These are phyloP conservation scores for Imbricaverruca yamaguchii DNA, from an alignment of 2,888 invertebrate species.

Conservation along the genomic window DNA sequence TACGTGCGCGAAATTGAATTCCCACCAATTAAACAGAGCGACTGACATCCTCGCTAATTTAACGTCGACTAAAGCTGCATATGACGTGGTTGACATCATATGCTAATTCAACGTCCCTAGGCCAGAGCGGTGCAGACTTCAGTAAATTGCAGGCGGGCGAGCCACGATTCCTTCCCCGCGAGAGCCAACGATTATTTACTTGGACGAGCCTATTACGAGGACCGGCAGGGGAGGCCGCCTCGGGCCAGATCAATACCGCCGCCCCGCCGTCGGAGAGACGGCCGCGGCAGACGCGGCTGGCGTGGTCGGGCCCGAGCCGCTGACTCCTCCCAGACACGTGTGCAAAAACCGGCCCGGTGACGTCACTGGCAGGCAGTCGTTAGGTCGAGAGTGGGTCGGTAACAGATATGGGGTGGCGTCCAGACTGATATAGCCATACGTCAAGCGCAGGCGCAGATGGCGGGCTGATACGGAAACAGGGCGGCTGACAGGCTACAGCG, in stretches of 20 bases:
- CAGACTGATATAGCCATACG: not conserved
- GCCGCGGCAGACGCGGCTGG: not conserved
- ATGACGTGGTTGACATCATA: too few relatives aligned
- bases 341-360: not conserved
- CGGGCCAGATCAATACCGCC: not conserved
- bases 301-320: not conserved
- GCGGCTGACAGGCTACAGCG: too few relatives aligned
- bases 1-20: too few relatives aligned
- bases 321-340: constrained; percentile 18
- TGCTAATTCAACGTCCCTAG: too few relatives aligned
- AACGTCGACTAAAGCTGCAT: too few relatives aligned
- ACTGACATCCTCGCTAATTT: too few relatives aligned
- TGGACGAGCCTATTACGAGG: not conserved
- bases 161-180: not conserved
- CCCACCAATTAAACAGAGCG: too few relatives aligned
- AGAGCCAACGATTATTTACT: constrained; percentile 3
- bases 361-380: not conserved
- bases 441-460: not conserved
- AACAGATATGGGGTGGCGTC: not conserved
- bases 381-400: not conserved
- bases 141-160: not conserved
- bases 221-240: not conserved
- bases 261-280: not conserved
- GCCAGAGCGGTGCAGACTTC: too few relatives aligned
- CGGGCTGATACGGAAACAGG: too few relatives aligned